A percentile compares a stretch with the other conserved stretches of the same genome.
These are phyloP conservation scores for Ammodytes marinus DNA, from an alignment of 2,113 vertebrate genomes.

Conservation along the genomic window DNA sequence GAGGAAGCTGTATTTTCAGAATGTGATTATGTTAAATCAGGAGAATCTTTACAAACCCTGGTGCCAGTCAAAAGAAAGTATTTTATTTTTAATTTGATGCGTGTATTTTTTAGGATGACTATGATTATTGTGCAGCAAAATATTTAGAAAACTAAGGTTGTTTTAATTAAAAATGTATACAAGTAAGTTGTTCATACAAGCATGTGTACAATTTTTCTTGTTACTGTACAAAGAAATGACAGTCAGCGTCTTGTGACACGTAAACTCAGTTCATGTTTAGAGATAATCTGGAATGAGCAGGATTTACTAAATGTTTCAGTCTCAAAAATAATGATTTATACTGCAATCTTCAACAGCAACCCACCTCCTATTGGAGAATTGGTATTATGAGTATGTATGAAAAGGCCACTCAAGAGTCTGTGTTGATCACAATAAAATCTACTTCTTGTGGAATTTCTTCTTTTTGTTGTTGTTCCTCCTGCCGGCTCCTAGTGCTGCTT, in stretches of 20 bases:
- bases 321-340: neutral
- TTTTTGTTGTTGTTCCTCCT: conserved; percentile 91
- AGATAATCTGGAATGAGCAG: neutral
- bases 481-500: conserved; percentile 89
- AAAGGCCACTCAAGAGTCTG: conserved; percentile 8
- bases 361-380: neutral
- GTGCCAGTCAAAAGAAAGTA: conserved; percentile 7
- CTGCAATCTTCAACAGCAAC: neutral
- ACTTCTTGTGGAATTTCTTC: conserved; percentile 89
- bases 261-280: neutral
- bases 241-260: neutral
- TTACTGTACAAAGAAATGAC: conserved; percentile 9
- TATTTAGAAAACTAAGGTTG: neutral
- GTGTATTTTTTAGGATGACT: neutral
- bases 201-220: conserved; percentile 1
- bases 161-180: conserved; percentile 23
- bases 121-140: conserved; percentile 15
- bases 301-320: conserved; percentile 5
- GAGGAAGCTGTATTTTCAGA: neutral
- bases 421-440: conserved; percentile 1
- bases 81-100: conserved; percentile 9
- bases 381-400: neutral
- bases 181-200: neutral
- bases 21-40: neutral
- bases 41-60: neutral